These are phyloP conservation scores for Notodonta ziczac DNA, from an alignment of 2,888 invertebrate genomes.

Conservation along the genomic window DNA sequence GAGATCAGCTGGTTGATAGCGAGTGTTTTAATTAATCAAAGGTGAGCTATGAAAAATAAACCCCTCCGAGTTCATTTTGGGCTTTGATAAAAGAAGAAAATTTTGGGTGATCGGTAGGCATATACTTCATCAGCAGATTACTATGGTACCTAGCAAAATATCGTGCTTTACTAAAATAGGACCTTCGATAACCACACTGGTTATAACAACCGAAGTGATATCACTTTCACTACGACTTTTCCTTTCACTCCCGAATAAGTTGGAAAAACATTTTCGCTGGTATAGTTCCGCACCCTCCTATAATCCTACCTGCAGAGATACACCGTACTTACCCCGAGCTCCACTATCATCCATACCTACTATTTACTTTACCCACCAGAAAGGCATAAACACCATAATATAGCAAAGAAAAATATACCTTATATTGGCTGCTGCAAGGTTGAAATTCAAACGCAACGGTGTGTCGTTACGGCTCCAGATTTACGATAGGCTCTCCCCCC, in stretches of 20 bases:
- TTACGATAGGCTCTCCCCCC: conserved; percentile 61
- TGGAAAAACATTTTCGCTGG: conserved; percentile 81
- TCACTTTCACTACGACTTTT: conserved; percentile 79
- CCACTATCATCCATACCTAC: conserved; percentile 83
- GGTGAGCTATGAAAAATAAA: no score
- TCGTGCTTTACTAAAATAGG: no score
- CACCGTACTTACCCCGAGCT: conserved; percentile 79
- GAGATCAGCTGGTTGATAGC: no score
- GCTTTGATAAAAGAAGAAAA: no score
- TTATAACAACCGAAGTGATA: conserved; percentile 51
- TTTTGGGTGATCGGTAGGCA: no score
- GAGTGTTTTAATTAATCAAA: no score
- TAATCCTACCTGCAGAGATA: conserved; percentile 83
- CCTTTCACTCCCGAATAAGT: conserved; percentile 80
- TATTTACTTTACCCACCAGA: conserved; percentile 23
- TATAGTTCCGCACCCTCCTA: conserved; percentile 72
- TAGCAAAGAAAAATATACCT: conserved; percentile 24
- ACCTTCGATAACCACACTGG: conserved; percentile 18
- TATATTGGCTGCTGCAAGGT: conserved; percentile 4
- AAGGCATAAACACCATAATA: conserved; percentile 25
- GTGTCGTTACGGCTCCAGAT: conserved; percentile 47
- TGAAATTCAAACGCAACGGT: conserved; percentile 28
- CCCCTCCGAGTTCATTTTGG: no score
- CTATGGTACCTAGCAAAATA: no score
- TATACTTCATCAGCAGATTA: no score